phyloP scores from a whole-genome alignment of 1,140 invertebrate species.

The Atta texana region DNA sequence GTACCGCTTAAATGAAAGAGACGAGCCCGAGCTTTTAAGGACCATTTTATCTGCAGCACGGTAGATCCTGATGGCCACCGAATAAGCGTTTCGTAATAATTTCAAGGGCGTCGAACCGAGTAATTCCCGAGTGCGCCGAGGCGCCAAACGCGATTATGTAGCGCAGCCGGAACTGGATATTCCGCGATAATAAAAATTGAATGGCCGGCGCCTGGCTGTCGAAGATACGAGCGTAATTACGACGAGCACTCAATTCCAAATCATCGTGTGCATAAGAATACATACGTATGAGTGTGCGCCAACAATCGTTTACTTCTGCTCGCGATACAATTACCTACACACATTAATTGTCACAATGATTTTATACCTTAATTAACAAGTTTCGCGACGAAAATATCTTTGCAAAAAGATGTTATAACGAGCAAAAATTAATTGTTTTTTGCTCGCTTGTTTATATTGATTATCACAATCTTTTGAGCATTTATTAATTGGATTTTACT shows the following conservation, averaged over 20 bases:
- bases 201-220: conserved; percentile 66
- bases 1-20: conserved; percentile 31
- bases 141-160: conserved; percentile 76
- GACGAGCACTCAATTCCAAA: conserved; percentile 72
- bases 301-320: conserved; percentile 36
- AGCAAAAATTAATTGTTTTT: conserved; percentile 5
- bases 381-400: background rate
- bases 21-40: conserved; percentile 29
- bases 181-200: conserved; percentile 74
- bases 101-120: conserved; percentile 70
- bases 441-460: background rate
- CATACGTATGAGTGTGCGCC: background rate
- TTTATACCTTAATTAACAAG: conserved; percentile 66
- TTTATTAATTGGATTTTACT: conserved; percentile 14
- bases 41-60: conserved; percentile 41
- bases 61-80: conserved; percentile 44
- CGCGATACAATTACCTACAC: conserved; percentile 58
- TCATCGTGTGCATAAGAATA: conserved; percentile 43
- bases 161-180: conserved; percentile 65
- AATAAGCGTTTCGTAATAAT: conserved; percentile 72
- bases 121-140: conserved; percentile 73
- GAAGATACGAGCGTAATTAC: conserved; percentile 75
- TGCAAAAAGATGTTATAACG: conserved; percentile 13
- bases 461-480: conserved; percentile 8
- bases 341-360: conserved; percentile 37